Percentiles rank a stretch among this genome's conserved stretches.
These are phyloP conservation scores for Cirrhinus mrigala DNA, from an alignment of 2,797 vertebrate genomes.

Conservation along the genomic window DNA sequence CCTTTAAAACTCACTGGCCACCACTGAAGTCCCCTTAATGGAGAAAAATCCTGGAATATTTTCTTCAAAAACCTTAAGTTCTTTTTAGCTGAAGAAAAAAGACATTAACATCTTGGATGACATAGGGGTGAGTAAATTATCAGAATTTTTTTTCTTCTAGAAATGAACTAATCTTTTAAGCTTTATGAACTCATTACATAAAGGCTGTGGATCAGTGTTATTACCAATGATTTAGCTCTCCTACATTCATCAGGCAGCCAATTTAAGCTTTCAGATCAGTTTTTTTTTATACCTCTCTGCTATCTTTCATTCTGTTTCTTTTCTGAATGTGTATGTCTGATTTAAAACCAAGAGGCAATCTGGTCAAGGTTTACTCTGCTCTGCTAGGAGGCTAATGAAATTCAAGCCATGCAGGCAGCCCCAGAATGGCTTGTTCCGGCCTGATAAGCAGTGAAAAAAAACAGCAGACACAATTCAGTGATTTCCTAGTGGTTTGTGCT, in stretches of 20 bases:
- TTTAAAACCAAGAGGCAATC: conserved; percentile 73
- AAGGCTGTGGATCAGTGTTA: background rate
- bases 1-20: too few relatives aligned
- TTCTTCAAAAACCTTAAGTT: too few relatives aligned
- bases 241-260: too few relatives aligned
- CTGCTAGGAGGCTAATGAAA: conserved; percentile 77
- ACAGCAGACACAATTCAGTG: conserved; percentile 63
- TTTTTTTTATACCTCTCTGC: conserved; percentile 27
- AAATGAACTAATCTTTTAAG: too few relatives aligned
- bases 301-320: background rate
- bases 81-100: too few relatives aligned
- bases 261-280: background rate
- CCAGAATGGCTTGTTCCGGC: conserved; percentile 74
- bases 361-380: conserved; percentile 71
- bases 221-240: background rate
- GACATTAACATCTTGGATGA: too few relatives aligned
- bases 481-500: conserved; percentile 63
- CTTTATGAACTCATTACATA: conserved; percentile 3
- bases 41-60: too few relatives aligned
- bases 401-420: conserved; percentile 71
- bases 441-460: conserved; percentile 70
- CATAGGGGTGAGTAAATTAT: too few relatives aligned
- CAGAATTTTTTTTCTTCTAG: too few relatives aligned
- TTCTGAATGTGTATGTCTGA: conserved; percentile 64
- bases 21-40: too few relatives aligned